Evolutionary conservation across 2,888 invertebrate species (phyloP).

Genomic region (Tribolium freemani): DNA sequence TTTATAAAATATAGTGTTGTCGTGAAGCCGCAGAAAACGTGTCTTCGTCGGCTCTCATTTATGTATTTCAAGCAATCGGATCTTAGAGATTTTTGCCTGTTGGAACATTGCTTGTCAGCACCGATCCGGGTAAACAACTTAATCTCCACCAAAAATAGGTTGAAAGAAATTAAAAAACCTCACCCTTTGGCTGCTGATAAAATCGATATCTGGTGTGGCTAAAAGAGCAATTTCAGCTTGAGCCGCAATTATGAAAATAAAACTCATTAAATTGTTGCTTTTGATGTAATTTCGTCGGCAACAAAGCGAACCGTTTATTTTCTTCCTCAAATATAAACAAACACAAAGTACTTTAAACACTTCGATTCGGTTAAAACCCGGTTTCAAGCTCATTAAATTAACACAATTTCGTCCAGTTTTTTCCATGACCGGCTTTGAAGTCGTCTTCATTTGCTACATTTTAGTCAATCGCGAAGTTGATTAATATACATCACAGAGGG

Average conservation of each 20-base stretch:
- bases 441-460: background rate
- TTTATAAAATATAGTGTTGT: constrained; percentile 49
- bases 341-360: background rate
- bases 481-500: background rate
- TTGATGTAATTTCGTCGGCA: background rate
- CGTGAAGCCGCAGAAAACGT: constrained; percentile 6
- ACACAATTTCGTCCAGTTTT: background rate
- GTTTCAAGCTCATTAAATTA: background rate
- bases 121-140: background rate
- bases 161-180: background rate
- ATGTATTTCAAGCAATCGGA: background rate
- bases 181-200: background rate
- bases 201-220: background rate
- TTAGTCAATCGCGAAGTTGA: background rate
- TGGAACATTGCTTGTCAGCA: background rate
- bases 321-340: background rate
- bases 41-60: background rate
- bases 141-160: background rate
- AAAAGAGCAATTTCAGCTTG: background rate
- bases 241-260: background rate
- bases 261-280: background rate
- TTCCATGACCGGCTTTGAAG: no score
- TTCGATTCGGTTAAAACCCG: background rate
- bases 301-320: background rate
- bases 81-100: background rate